Evolutionary conservation across 2,113 vertebrate species (phyloP), one percentile per base, ranked within the genome.

Genomic region (Platichthys stellatus): DNA sequence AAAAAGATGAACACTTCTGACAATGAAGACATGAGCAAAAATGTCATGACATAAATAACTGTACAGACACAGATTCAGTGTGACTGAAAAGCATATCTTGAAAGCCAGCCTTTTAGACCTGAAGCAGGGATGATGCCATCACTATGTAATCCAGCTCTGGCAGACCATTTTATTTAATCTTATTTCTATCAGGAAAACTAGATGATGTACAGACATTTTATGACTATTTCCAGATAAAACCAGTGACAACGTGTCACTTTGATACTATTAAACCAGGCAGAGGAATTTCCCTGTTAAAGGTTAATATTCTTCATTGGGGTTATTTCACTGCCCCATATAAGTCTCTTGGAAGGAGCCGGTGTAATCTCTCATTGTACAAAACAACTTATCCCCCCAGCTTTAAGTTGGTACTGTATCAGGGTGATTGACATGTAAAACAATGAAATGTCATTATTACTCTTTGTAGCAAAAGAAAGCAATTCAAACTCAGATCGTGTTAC

Each of bases 111-210:
- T 40, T 65, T 45, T 31, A 38, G 20, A 70, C 31, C 21, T 43
- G 21, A 80, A 60, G 57, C 23, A 43, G 2, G 47, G 66, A 74
- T 78, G 70, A 83, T 83, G 74, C 63, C 54, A 83, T 61, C 21
- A 21, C 54, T 18, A 5, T 51, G 47, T 7, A 51, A 51, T 8
- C 47, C 58, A 15, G 59, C 12, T 5, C 15, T 49, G 18, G 49
- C 62, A 62, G 53, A 69, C 26, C 38, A 28, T 18, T 14, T 35
- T 62, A 35, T 38, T 28, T 18, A 18, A 62, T 20, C 17, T n/a
- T 4, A n/a, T 53, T 20, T 53, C 18, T 53, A 53, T 53, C 13
- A 5, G 7, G 20, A n/a, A 53, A 53, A 53, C 51, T 53, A 10
- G 5, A 31, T 31, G 31, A 31, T 53, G 51, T 18, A n/a, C 20